These are phyloP conservation scores for Latrodectus hesperus DNA, from an alignment of 2,888 invertebrate species.

Conservation along the genomic window DNA sequence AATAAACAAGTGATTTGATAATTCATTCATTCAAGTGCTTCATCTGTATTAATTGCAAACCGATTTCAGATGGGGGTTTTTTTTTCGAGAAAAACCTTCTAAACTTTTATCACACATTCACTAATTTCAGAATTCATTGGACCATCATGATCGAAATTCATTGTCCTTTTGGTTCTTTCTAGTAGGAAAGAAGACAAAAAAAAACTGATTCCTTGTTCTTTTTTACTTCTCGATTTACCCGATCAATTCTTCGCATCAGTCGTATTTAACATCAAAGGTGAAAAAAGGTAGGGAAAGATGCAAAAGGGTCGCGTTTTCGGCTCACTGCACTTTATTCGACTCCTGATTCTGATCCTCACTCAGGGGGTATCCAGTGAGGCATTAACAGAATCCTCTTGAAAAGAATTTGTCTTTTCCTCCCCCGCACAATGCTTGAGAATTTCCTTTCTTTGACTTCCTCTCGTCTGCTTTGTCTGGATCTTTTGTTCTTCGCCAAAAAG, in stretches of 20 bases:
- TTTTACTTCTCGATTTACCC: constrained; percentile 28
- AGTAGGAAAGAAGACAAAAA: neutral
- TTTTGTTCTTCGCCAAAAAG: constrained; percentile 26
- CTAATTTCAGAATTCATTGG: no score
- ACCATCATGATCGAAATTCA: neutral
- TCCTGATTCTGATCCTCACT: constrained; percentile 56
- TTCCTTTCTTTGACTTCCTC: constrained; percentile 61
- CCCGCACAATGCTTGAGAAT: constrained; percentile 61
- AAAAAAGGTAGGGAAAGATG: constrained; percentile 17
- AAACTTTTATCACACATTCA: no score
- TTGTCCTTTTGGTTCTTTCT: neutral
- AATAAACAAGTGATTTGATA: no score
- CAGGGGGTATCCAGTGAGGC: constrained; percentile 37
- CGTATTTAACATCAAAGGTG: constrained; percentile 59
- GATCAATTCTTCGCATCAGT: constrained; percentile 45
- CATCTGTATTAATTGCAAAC: no score
- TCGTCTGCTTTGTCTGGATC: constrained; percentile 35
- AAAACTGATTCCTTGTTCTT: neutral
- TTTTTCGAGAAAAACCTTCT: no score
- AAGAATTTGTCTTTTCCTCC: constrained; percentile 63
- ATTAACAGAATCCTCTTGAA: constrained; percentile 54
- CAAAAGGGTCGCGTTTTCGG: constrained; percentile 40
- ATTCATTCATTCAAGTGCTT: no score
- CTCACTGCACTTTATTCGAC: constrained; percentile 41
- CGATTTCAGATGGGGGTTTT: no score